These are phyloP conservation scores for Augochlorella aurata DNA, from an alignment of 2,888 invertebrate genomes.

Conservation along the genomic window DNA sequence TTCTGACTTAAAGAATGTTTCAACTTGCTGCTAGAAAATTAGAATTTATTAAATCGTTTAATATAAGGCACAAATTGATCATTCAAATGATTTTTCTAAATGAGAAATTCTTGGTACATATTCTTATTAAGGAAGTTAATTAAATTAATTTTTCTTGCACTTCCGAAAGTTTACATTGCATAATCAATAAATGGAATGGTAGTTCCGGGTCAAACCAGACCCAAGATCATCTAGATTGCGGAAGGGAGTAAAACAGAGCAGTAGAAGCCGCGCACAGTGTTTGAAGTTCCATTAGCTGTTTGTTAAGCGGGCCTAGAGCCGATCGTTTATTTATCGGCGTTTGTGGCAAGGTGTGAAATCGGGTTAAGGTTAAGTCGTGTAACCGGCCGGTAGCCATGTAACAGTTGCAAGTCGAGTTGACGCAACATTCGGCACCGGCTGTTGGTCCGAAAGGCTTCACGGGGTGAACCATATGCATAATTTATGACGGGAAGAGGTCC, in stretches of 20 bases:
- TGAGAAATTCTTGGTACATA: no score
- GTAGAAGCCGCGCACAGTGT: neutral
- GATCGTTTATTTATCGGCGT: constrained; percentile 43
- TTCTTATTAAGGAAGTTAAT: no score
- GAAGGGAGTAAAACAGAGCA: neutral
- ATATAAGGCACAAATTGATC: no score
- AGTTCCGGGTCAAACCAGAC: no score
- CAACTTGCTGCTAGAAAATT: no score
- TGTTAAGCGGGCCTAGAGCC: constrained; percentile 15
- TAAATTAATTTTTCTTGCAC: no score
- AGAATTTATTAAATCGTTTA: no score
- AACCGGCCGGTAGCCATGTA: constrained; percentile 65
- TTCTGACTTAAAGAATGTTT: no score
- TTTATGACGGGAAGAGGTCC: constrained; percentile 27
- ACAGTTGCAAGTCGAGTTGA: constrained; percentile 58
- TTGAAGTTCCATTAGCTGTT: constrained; percentile 18
- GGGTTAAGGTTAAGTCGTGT: constrained; percentile 72
- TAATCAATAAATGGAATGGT: no score
- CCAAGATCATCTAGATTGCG: no score
- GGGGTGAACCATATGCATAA: constrained; percentile 39
- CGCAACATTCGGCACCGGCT: constrained; percentile 29
- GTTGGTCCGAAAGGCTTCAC: constrained; percentile 24
- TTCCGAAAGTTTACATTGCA: no score
- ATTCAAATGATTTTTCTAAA: no score
- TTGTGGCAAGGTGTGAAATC: constrained; percentile 62